Evolutionary conservation across 2,888 invertebrate genomes (phyloP).

Genomic region (Heliconius ismenius): DNA sequence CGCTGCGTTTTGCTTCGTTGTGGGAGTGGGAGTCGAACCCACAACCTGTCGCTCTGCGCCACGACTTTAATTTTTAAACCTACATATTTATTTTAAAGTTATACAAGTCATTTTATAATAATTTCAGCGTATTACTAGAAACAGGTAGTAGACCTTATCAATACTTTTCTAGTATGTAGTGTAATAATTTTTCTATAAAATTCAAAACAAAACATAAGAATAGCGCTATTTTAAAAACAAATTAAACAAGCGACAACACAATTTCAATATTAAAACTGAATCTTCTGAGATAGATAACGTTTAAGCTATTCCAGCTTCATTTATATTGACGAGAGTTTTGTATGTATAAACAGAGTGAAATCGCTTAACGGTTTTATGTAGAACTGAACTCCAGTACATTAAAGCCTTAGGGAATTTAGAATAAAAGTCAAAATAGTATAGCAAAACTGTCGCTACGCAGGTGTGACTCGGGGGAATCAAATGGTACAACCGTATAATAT

Average conservation of each 20-base stretch:
- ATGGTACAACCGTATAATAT: conserved; percentile 43
- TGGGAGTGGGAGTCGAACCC: background rate
- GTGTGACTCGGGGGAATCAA: conserved; percentile 46
- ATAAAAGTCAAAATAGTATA: conserved; percentile 36
- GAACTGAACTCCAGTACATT: background rate
- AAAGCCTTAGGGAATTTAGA: background rate
- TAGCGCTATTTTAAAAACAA: background rate
- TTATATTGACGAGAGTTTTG: conserved; percentile 35
- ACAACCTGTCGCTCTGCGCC: background rate
- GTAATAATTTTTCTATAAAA: background rate
- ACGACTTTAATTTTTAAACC: too few species aligned
- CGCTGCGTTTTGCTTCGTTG: background rate
- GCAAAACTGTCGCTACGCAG: conserved; percentile 38
- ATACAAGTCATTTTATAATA: too few species aligned
- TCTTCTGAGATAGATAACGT: conserved; percentile 25
- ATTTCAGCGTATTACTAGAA: too few species aligned
- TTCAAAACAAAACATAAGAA: background rate
- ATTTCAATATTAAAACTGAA: conserved; percentile 6
- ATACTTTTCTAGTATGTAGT: too few species aligned
- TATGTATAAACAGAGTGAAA: conserved; percentile 35
- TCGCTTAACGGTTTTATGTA: conserved; percentile 37
- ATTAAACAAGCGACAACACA: conserved; percentile 2
- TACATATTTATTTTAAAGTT: too few species aligned
- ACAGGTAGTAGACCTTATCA: too few species aligned
- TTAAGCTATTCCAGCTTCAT: conserved; percentile 36